Base-by-base conservation (phyloP, 2,797 vertebrate genomes). In the Vipera latastei region DNA sequence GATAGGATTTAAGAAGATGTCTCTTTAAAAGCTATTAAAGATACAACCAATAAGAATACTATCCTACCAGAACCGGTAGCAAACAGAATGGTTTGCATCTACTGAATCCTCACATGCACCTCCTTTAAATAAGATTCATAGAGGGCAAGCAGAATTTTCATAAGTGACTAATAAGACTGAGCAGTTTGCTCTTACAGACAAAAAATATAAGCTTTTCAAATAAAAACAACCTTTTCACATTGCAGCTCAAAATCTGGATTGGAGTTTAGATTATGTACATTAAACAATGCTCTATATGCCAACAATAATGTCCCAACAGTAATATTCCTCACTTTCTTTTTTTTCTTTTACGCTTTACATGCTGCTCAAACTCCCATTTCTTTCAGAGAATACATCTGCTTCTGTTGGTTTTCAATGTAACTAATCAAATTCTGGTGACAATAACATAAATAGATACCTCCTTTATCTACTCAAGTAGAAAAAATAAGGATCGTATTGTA, bases 401-500 rank as follows among this genome's bases (percentile, higher is more conserved):
- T 96, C 95, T 96, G 32, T 92, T 96, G 91, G 92, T 95, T 95
- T 96, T 96, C 91, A 94, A 0, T 53, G 86, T 90, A 95, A 94
- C 89, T 96, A 95, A 93, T 95, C 93, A 97, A 89, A 51, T 87
- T 95, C 89, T 95, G 93, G 92, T 94, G 92, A 95, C 44, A 95
- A 96, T 97, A 96, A 96, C 96, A 96, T 92, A 96, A 96, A 96
- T 94, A 95, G 93, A 96, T 96, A 96, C 90, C 60, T 94, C 96
- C 94, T 95, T 96, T 96, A 96, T 91, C 95, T 96, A 56, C 89
- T 96, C 85, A 96, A 95, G 91, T 96, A 93, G 93, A 96, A 97
- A 93, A 96, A 96, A 96, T 95, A 97, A 95, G 90, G 93, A 96
- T 96, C 95, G 93, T 96, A 96, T 96, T 97, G 95, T 95, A 95